Evolutionary conservation across 2,888 invertebrate species (phyloP), one percentile per base, ranked within the genome.

Genomic region (Drosophila parthenogenetica): DNA sequence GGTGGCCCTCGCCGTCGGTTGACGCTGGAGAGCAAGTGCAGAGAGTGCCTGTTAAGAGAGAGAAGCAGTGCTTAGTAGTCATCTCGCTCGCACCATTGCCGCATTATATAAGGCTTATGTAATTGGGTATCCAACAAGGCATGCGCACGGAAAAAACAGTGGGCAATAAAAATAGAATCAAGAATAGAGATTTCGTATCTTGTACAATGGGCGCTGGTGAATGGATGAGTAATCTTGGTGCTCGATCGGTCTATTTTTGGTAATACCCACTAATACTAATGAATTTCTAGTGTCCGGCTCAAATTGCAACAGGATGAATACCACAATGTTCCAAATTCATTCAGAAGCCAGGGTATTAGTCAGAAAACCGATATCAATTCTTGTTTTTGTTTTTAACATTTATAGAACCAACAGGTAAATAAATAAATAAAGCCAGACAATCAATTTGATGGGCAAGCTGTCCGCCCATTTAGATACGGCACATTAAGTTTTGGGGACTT

Each of bases 51-150:
- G 37, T 62, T 29, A 57, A 65, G 62, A 53, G 46, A 50, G 29
- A 58, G 55, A 51, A 48, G 40, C 43, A 17, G 37, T 48, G 19
- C 48, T 46, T 69, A 72, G 37, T 14, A 49, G 62, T 48, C 54
- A 22, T 88, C 81, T 69, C 84, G 55, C 72, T 88, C 70, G 39
- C 78, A 51, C 82, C 37, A 14, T 65, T 63, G 74, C 48, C 32
- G 45, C 48, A 40, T 89, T 89, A 90, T 89, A 90, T 89, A 90
- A 90, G 75, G 46, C 79, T 89, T 90, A 89, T 89, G 87, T 89
- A 89, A 89, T 77, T 53, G 70, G 69, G 73, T 73, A 66, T 57
- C 46, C 57, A 60, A 64, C 35, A 66, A 65, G 73, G 81, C 84
- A 87, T 78, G 85, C 85, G 87, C 85, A 84, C 69, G 65, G 57